phyloP scores from a whole-genome alignment of 2,113 vertebrate species.

The Orientallactaga bullata region DNA sequence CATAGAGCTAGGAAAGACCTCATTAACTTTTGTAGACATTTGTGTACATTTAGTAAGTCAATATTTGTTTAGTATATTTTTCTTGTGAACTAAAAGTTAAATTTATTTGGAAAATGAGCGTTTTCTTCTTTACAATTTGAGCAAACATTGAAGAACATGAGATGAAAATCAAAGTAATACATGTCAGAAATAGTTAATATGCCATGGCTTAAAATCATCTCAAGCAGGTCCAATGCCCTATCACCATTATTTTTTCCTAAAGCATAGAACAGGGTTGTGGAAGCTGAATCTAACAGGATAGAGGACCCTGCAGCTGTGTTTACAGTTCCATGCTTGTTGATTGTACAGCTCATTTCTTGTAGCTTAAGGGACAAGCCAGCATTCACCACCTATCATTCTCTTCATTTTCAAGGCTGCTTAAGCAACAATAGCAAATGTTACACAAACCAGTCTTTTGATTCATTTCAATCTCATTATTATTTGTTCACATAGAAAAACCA shows the following conservation, averaged over 20 bases:
- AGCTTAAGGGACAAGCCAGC: not conserved
- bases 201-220: slow-evolving; percentile 32
- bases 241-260: not conserved
- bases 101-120: not conserved
- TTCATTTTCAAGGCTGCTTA: not conserved
- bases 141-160: not conserved
- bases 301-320: not conserved
- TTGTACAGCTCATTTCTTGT: not conserved
- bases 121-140: not conserved
- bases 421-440: not conserved
- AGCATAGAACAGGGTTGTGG: not conserved
- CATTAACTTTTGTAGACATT: not conserved
- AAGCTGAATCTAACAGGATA: not conserved
- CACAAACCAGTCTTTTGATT: not conserved
- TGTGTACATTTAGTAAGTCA: not conserved
- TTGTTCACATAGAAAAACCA: not conserved
- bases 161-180: not conserved
- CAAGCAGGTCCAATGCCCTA: not conserved
- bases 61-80: not conserved
- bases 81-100: not conserved
- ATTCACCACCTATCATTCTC: not conserved
- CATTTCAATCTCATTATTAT: not conserved
- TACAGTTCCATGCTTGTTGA: not conserved
- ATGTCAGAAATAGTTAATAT: not conserved
- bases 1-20: not conserved